Percentiles rank a stretch among this genome's conserved stretches.
Conservation (phyloP, 2,888 invertebrate genomes). For the Macrostomum cliftonense region DNA sequence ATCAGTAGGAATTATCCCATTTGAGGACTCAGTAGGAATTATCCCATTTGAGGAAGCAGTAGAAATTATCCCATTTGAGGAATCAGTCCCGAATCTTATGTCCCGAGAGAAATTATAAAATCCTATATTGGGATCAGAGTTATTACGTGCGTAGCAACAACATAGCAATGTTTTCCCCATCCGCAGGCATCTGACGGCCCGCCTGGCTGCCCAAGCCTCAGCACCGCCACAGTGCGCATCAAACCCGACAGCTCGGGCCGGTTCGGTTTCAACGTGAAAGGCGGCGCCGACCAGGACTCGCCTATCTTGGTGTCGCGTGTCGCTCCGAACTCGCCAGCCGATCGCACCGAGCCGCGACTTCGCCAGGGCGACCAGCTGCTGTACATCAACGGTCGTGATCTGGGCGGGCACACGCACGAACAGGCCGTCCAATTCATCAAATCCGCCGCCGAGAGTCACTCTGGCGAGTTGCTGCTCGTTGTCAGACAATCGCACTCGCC, state of each 20-base stretch:
- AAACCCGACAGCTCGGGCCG: slow-evolving; percentile 71
- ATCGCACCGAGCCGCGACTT: slow-evolving; percentile 61
- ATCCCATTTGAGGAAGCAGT: too few relatives aligned
- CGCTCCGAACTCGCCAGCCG: slow-evolving; percentile 68
- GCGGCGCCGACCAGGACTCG: slow-evolving; percentile 62
- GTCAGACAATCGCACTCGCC: slow-evolving; percentile 53
- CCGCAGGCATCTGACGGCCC: too few relatives aligned
- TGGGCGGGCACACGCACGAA: slow-evolving; percentile 69
- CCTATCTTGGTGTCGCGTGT: slow-evolving; percentile 70
- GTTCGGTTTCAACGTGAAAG: slow-evolving; percentile 38
- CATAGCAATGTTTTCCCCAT: too few relatives aligned
- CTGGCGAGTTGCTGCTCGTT: slow-evolving; percentile 58
- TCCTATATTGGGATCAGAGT: too few relatives aligned
- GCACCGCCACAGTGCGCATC: slow-evolving; percentile 48
- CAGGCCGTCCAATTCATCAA: slow-evolving; percentile 70
- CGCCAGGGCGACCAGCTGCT: slow-evolving; percentile 88
- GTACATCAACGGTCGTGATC: slow-evolving; percentile 78
- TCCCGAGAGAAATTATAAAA: too few relatives aligned
- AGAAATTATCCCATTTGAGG: too few relatives aligned
- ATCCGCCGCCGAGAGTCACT: slow-evolving; percentile 51
- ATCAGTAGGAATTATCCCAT: too few relatives aligned
- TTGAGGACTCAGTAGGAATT: too few relatives aligned
- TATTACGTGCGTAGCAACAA: too few relatives aligned
- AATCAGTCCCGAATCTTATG: too few relatives aligned
- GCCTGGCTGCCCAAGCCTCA: too few relatives aligned